These are phyloP conservation scores for Luscinia luscinia DNA, from an alignment of 2,797 vertebrate genomes.

Conservation along the genomic window DNA sequence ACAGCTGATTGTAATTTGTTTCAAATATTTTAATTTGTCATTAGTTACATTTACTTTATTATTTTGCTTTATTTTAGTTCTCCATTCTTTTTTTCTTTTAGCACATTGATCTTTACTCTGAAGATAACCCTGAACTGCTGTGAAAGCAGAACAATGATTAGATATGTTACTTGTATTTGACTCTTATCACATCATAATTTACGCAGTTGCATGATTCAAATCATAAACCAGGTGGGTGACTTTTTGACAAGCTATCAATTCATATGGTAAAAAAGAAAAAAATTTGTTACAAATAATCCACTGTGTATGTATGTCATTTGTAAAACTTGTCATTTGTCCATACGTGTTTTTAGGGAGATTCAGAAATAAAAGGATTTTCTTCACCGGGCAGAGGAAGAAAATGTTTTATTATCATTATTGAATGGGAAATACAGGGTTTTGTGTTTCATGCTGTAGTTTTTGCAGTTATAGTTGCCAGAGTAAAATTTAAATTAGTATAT, in stretches of 20 bases:
- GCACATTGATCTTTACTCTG: slow-evolving; percentile 79
- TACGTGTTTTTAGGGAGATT: not conserved
- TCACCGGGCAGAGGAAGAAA: not conserved
- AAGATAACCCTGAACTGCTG: slow-evolving; percentile 74
- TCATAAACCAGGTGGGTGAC: slow-evolving; percentile 81
- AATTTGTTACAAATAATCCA: not conserved
- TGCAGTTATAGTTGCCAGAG: not conserved
- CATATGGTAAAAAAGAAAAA: not conserved
- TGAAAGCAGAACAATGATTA: slow-evolving; percentile 74
- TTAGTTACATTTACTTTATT: slow-evolving; percentile 65
- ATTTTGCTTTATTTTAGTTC: slow-evolving; percentile 80
- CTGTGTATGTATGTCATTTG: not conserved
- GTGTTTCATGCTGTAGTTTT: not conserved
- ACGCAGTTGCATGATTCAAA: slow-evolving; percentile 78
- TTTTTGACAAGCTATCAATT: slow-evolving; percentile 66
- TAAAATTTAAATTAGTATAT: not conserved
- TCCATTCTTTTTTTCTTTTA: slow-evolving; percentile 81
- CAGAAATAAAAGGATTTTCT: not conserved
- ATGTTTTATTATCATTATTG: not conserved
- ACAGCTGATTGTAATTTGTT: slow-evolving; percentile 45
- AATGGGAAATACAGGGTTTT: not conserved
- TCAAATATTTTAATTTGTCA: slow-evolving; percentile 47
- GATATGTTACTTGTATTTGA: slow-evolving; percentile 75
- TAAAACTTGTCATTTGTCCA: slow-evolving; percentile 26
- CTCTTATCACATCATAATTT: slow-evolving; percentile 75